Evolutionary conservation across 92 coral and sea anemone genomes (phyloP).

Genomic region (Phenganax stokvisi): DNA sequence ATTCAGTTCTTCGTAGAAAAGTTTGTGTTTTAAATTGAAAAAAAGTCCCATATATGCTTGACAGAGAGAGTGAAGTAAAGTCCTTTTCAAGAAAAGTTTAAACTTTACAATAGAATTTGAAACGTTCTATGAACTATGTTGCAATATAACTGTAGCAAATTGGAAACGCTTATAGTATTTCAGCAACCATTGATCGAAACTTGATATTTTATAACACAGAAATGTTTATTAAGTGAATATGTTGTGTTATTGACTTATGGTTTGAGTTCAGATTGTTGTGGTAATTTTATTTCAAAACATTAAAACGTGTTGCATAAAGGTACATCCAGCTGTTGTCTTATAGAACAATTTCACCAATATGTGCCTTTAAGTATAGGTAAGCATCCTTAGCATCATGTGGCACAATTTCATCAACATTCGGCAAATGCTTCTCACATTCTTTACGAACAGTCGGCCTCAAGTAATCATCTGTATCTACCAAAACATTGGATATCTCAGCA

Average conservation of each 20-base stretch:
- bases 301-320: not conserved
- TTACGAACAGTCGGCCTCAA: constrained; percentile 16
- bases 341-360: constrained; percentile 27
- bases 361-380: constrained; percentile 33
- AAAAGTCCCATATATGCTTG: not conserved
- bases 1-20: not conserved
- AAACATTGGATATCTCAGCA: constrained; percentile 37
- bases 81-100: not conserved
- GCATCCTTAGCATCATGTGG: constrained; percentile 41
- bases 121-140: not conserved
- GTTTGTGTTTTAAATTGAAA: not conserved
- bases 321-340: not conserved
- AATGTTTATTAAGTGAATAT: not conserved
- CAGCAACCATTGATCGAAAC: not conserved
- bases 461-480: constrained; percentile 39
- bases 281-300: not conserved
- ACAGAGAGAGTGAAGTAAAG: not conserved
- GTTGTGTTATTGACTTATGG: not conserved
- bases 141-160: not conserved
- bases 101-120: not conserved
- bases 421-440: constrained; percentile 40
- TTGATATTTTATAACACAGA: not conserved
- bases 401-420: constrained; percentile 23
- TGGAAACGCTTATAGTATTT: not conserved
- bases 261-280: constrained; percentile 34